phyloP scores from a whole-genome alignment of 1,140 invertebrate species.

The Hormaphis cornu region DNA sequence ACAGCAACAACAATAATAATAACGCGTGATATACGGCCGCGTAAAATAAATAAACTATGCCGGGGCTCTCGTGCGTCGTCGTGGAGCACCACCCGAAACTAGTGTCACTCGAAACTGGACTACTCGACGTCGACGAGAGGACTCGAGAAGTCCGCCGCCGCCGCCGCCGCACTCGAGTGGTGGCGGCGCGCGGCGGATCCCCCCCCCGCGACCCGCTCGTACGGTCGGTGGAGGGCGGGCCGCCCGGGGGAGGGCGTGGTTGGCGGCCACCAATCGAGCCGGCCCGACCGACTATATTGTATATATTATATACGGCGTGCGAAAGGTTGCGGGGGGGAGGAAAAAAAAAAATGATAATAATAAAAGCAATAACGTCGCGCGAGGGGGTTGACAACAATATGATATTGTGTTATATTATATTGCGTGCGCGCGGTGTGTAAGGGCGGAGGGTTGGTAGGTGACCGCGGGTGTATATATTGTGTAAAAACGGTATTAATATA shows the following conservation, averaged over 20 bases:
- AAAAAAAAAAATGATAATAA: not conserved
- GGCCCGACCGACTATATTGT: not conserved
- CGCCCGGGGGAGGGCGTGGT: conserved; percentile 8
- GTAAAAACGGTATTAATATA: no score
- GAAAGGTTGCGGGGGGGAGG: conserved; percentile 16
- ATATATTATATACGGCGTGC: not conserved
- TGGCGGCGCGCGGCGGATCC: not conserved
- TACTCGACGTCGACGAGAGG: conserved; percentile 32
- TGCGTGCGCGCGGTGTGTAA: no score
- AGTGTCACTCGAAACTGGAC: conserved; percentile 32
- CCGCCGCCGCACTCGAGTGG: conserved; percentile 24
- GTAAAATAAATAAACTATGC: conserved; percentile 32
- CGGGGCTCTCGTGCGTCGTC: conserved; percentile 22
- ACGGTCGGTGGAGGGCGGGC: conserved; percentile 1
- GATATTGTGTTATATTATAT: no score
- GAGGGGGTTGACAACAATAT: no score
- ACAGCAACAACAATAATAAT: conserved; percentile 25
- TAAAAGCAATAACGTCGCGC: no score
- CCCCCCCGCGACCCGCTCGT: not conserved
- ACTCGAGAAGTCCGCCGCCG: conserved; percentile 14
- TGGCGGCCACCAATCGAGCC: conserved; percentile 11
- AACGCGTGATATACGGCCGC: no score
- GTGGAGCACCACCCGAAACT: conserved; percentile 30
- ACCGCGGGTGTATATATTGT: no score
- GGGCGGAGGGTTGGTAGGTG: no score